Percentiles rank a stretch among this genome's conserved stretches.
Evolutionary conservation across 2,888 invertebrate genomes (phyloP).

Genomic region (Campoletis raptor): DNA sequence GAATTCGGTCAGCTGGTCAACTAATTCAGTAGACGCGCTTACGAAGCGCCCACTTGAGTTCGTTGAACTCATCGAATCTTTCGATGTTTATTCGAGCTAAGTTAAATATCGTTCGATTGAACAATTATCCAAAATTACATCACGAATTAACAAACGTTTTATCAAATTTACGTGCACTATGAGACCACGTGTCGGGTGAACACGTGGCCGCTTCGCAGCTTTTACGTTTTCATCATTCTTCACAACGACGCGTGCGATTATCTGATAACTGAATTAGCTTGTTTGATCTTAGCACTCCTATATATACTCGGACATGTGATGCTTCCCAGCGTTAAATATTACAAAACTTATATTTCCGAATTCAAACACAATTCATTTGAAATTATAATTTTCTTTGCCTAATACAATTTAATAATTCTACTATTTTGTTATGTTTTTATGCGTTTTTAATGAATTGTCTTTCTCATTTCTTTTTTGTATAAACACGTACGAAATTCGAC

Average conservation of each 20-base stretch:
- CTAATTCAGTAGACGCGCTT: conserved; percentile 77
- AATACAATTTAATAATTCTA: too few relatives aligned
- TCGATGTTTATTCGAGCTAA: conserved; percentile 45
- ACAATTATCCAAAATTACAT: neutral
- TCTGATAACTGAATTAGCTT: conserved; percentile 67
- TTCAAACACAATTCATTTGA: neutral
- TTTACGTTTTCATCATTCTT: conserved; percentile 68
- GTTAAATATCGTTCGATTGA: conserved; percentile 7
- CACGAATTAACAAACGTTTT: conserved; percentile 3
- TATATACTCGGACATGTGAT: neutral
- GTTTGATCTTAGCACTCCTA: too few relatives aligned
- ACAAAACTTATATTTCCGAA: neutral
- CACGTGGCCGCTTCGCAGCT: conserved; percentile 28
- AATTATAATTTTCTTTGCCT: too few relatives aligned
- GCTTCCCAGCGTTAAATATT: neutral
- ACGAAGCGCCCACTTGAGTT: conserved; percentile 76
- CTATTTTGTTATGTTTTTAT: too few relatives aligned
- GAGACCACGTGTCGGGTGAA: neutral
- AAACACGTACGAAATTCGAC: too few relatives aligned
- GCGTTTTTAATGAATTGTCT: too few relatives aligned
- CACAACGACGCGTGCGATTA: conserved; percentile 66
- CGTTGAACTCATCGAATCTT: conserved; percentile 77
- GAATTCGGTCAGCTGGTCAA: conserved; percentile 81
- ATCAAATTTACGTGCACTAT: neutral
- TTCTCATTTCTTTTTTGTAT: too few relatives aligned